Evolutionary conservation across 2,888 invertebrate species (phyloP).

Genomic region (Scaptomyza polygonia): DNA sequence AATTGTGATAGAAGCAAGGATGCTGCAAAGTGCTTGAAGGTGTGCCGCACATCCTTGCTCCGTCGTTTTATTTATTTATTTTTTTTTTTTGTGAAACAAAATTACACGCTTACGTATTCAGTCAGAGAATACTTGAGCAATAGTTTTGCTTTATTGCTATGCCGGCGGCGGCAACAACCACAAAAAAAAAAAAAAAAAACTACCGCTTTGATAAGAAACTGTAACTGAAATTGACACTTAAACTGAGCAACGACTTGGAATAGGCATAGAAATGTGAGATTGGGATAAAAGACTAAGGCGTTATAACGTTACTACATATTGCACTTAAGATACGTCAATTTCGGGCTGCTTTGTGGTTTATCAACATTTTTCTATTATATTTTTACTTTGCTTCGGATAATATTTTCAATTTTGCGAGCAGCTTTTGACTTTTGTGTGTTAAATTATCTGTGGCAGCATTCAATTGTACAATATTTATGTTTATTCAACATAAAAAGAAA

Average conservation of each 20-base stretch:
- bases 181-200: slow-evolving; percentile 8
- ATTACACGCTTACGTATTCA: slow-evolving; percentile 23
- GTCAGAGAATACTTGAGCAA: slow-evolving; percentile 46
- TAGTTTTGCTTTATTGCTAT: slow-evolving; percentile 67
- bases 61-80: slow-evolving; percentile 12
- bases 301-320: slow-evolving; percentile 51
- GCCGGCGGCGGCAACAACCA: slow-evolving; percentile 43
- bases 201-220: slow-evolving; percentile 56
- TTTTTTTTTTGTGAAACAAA: slow-evolving; percentile 27
- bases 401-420: slow-evolving; percentile 6
- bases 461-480: slow-evolving; percentile 31
- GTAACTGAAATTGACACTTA: slow-evolving; percentile 56
- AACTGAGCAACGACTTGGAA: slow-evolving; percentile 22
- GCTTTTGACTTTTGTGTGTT: slow-evolving; percentile 17
- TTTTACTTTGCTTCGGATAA: slow-evolving; percentile 12
- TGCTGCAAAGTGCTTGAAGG: slow-evolving; percentile 27
- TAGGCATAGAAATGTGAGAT: neutral
- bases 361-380: slow-evolving; percentile 13
- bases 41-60: slow-evolving; percentile 25
- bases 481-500: slow-evolving; percentile 15
- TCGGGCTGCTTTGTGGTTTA: slow-evolving; percentile 5
- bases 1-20: slow-evolving; percentile 51
- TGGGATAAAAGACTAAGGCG: slow-evolving; percentile 21
- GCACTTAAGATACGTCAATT: slow-evolving; percentile 56
- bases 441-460: slow-evolving; percentile 34